Percentiles rank a stretch among this genome's conserved stretches.
Conservation (phyloP, 2,797 vertebrate species). For the Hoplostethus mediterraneus region DNA sequence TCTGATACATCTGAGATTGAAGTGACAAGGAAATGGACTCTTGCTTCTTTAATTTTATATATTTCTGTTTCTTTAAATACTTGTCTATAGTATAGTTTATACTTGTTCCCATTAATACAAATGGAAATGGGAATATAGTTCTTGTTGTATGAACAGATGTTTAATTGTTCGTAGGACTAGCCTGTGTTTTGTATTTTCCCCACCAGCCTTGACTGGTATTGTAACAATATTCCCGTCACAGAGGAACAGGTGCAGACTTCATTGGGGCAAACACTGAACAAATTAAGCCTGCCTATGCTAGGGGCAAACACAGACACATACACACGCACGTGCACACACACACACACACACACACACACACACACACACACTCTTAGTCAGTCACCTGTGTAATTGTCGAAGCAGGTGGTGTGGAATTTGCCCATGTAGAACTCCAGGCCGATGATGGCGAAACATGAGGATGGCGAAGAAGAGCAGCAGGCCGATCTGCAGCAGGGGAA, state of each 20-base stretch:
- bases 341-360: background rate
- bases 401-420: constrained; percentile 96
- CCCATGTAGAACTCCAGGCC: constrained; percentile 98
- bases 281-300: constrained; percentile 1
- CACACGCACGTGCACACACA: no score
- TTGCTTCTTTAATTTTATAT: no score
- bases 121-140: background rate
- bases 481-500: constrained; percentile 96
- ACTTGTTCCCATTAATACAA: no score
- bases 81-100: no score
- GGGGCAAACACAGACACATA: background rate
- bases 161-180: background rate
- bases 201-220: background rate
- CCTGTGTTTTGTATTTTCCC: background rate
- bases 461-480: constrained; percentile 96
- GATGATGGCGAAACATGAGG: constrained; percentile 98
- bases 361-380: background rate
- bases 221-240: background rate
- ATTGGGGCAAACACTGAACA: background rate
- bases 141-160: background rate
- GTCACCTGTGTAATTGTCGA: constrained; percentile 87
- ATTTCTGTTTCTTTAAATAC: no score
- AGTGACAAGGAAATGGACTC: no score
- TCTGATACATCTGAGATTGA: no score
- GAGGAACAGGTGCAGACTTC: background rate